These are phyloP conservation scores for Pteria penguin DNA, from an alignment of 2,888 invertebrate genomes.

Conservation along the genomic window DNA sequence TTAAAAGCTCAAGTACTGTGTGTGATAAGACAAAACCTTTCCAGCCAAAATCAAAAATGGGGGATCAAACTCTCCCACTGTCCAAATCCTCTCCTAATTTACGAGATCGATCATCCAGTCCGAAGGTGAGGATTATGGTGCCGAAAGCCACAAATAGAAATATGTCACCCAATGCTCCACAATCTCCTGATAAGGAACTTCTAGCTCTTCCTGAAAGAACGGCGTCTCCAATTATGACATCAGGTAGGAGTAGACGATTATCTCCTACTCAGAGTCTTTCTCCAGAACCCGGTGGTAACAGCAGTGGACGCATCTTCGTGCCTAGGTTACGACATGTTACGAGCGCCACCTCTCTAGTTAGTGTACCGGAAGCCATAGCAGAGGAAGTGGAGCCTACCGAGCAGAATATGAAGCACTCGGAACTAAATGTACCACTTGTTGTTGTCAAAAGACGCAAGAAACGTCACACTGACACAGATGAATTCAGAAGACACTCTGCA, in stretches of 20 bases:
- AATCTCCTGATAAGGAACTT: background rate
- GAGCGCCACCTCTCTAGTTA: constrained; percentile 70
- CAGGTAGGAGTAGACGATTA: constrained; percentile 6
- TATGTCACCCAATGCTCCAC: background rate
- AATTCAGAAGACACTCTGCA: constrained; percentile 65
- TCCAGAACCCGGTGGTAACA: constrained; percentile 6
- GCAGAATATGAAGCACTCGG: constrained; percentile 14
- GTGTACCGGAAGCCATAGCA: constrained; percentile 69
- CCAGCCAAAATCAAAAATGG: background rate
- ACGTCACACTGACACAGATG: constrained; percentile 54
- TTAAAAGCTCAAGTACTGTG: background rate
- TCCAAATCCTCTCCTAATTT: background rate
- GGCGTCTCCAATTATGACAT: background rate
- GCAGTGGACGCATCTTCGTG: constrained; percentile 15
- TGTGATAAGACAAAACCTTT: background rate
- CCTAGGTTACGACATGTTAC: constrained; percentile 52
- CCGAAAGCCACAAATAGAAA: background rate
- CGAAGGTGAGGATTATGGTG: too few relatives aligned
- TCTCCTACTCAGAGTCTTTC: background rate
- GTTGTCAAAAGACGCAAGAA: constrained; percentile 59
- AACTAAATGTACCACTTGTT: constrained; percentile 13
- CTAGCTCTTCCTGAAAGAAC: background rate
- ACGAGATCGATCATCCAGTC: background rate
- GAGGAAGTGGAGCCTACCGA: constrained; percentile 58
- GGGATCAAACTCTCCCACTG: background rate